Conservation (phyloP, 2,888 invertebrate genomes). For the Acleris laterana region DNA sequence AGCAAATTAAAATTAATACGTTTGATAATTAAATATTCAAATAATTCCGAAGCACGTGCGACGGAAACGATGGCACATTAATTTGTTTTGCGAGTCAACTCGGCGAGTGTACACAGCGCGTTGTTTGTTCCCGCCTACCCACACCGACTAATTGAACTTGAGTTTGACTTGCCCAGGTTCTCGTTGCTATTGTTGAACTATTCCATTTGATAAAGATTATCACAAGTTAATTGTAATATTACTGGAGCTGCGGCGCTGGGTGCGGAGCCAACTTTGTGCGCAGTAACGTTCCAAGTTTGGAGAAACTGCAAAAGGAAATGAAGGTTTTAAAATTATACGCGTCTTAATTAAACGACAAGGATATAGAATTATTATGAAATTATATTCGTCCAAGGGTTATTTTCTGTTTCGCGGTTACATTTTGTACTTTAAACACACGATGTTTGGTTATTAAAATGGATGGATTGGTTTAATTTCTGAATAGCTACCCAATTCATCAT, state of each 20-base stretch:
- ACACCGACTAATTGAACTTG: conserved; percentile 55
- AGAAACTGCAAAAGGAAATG: conserved; percentile 1
- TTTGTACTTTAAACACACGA: no score
- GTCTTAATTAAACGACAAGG: not conserved
- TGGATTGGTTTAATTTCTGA: no score
- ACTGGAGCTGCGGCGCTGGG: not conserved
- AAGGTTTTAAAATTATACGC: not conserved
- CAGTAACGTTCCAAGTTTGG: conserved; percentile 8
- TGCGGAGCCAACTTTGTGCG: conserved; percentile 18
- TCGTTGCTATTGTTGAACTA: conserved; percentile 42
- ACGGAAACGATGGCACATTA: conserved; percentile 29
- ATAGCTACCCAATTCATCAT: no score
- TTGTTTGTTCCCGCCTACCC: conserved; percentile 55
- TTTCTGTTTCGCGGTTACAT: no score
- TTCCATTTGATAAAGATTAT: conserved; percentile 34
- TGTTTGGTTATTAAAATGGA: no score
- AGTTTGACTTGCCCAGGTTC: conserved; percentile 47
- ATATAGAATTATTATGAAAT: not conserved
- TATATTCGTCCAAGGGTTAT: no score
- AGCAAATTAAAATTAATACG: not conserved
- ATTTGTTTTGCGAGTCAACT: conserved; percentile 50
- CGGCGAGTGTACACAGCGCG: conserved; percentile 47
- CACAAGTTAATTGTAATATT: conserved; percentile 35
- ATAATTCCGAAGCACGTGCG: conserved; percentile 38
- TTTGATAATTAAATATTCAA: conserved; percentile 22